Percentiles rank a stretch among this genome's conserved stretches.
Conservation (phyloP, 2,797 vertebrate genomes). For the Clarias pachynema region DNA sequence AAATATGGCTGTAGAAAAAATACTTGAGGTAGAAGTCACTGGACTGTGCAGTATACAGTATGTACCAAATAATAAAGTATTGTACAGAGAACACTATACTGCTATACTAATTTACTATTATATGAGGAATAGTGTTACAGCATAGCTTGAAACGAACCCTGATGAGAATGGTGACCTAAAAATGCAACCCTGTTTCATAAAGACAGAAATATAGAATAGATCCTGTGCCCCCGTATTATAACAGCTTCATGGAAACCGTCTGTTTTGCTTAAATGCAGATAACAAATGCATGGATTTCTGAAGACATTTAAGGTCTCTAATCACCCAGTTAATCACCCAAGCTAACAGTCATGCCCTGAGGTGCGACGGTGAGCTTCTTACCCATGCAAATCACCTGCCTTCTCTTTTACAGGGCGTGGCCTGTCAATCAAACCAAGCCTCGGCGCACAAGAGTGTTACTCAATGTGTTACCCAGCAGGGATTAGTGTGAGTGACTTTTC, state of each 20-base stretch:
- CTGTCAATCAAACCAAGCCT: conserved; percentile 43
- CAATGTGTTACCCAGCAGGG: neutral
- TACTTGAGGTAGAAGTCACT: too few relatives aligned
- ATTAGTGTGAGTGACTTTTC: conserved; percentile 43
- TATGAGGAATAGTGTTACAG: too few relatives aligned
- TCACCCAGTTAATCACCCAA: conserved; percentile 46
- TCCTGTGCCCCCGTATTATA: neutral
- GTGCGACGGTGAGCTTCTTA: conserved; percentile 28
- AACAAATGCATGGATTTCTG: neutral
- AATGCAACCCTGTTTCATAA: too few relatives aligned
- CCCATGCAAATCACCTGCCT: conserved; percentile 72
- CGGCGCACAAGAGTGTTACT: conserved; percentile 32
- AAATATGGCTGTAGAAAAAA: too few relatives aligned
- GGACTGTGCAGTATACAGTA: too few relatives aligned
- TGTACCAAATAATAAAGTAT: too few relatives aligned
- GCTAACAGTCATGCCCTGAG: conserved; percentile 72
- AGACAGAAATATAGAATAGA: neutral
- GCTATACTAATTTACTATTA: too few relatives aligned
- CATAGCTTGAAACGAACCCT: too few relatives aligned
- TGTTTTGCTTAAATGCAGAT: neutral
- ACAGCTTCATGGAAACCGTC: neutral
- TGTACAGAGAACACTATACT: too few relatives aligned
- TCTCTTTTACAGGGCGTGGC: conserved; percentile 60
- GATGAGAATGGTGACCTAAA: too few relatives aligned
- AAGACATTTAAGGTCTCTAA: neutral